Base-by-base conservation (phyloP, 1,140 invertebrate species). In the Doryteuthis pealeii region DNA sequence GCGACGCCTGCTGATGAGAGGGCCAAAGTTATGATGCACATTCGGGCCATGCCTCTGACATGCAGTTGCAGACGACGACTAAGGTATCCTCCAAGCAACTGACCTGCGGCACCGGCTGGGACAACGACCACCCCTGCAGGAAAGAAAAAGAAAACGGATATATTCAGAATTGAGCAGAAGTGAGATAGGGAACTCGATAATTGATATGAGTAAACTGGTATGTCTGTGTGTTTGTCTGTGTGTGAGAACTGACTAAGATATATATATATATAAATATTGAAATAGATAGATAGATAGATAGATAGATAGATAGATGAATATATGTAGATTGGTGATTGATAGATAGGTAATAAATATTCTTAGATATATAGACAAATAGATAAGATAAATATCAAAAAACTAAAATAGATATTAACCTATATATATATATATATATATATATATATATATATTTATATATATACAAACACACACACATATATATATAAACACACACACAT, bases 1-100 rank as follows among this genome's bases (percentile, higher is more conserved):
- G 92, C 87, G 0, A 91, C 91, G 73, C 93, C 92, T 2, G 91
- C 79, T 0, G 92, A 90, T 1, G 91, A 91, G 1, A 91, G 76
- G 8, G 90, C 80, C 0, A 92, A 91, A 58, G 90, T 77, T 1
- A 74, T 70, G 6, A 74, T 72, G 72, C 78, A 80, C 58, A 83
- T 71, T 28, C 77, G 74, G n/a, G 81, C 74, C n/a, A 83, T 83
- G n/a, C 80, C 82, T 35, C 76, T 78, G 15, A 78, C 76, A 40
- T 77, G 72, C 2, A 80, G 68, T 5, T 80, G 65, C 5, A 81
- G 71, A 26, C 67, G 76, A 54, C 80, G 80, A 1, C 79, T 76
- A 18, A 81, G 75, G 67, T 79, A 80, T 5, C 82, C 82, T 2
- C 82, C 82, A 14, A 83, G 58, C 22, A 81, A 40, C 80, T 81